A percentile compares a stretch with the other conserved stretches of the same genome.
Conservation (phyloP, 2,113 vertebrate species). For the Carassius auratus region DNA sequence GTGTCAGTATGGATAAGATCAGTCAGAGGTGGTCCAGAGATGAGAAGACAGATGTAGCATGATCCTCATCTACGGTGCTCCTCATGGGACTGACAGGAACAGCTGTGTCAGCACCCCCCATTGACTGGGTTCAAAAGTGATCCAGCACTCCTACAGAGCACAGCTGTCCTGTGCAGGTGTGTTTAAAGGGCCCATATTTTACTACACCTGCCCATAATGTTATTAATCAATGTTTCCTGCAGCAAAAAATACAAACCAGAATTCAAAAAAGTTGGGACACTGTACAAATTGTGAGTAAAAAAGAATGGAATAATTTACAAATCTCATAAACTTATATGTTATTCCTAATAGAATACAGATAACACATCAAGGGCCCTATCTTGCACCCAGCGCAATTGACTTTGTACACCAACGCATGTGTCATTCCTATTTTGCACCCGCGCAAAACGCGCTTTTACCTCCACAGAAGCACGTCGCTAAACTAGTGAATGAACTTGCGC, state of each 20-base stretch:
- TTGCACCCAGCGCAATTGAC: too few relatives aligned
- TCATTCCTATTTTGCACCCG: too few relatives aligned
- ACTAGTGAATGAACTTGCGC: too few relatives aligned
- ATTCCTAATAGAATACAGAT: too few relatives aligned
- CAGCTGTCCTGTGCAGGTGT: not conserved
- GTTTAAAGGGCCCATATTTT: not conserved
- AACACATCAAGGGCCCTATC: too few relatives aligned
- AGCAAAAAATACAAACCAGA: not conserved
- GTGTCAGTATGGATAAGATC: not conserved
- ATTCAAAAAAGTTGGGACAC: too few relatives aligned
- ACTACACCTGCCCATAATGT: not conserved
- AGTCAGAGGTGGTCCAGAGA: not conserved
- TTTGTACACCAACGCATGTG: too few relatives aligned
- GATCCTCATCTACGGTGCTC: not conserved
- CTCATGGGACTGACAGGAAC: constrained; percentile 3
- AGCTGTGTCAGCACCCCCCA: not conserved
- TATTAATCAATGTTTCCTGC: not conserved
- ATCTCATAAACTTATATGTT: too few relatives aligned
- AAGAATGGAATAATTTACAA: too few relatives aligned
- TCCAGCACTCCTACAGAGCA: not conserved
- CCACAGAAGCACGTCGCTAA: too few relatives aligned
- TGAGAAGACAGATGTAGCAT: not conserved
- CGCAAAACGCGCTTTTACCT: too few relatives aligned
- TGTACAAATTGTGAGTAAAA: too few relatives aligned
- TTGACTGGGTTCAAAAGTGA: not conserved